Evolutionary conservation across 2,113 vertebrate genomes (phyloP).

Genomic region (Trematocara stigmaticum): DNA sequence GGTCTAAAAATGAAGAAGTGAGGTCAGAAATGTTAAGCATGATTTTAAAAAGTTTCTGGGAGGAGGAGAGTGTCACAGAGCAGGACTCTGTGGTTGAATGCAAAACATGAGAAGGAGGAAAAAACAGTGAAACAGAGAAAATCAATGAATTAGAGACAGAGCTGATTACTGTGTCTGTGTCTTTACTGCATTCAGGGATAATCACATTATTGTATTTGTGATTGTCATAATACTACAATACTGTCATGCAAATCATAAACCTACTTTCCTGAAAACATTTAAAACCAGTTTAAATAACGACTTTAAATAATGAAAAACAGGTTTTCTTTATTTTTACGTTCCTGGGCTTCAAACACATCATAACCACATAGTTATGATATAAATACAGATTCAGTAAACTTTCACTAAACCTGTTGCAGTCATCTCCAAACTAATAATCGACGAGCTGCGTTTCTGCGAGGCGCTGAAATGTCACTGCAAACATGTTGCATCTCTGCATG

Average conservation of each 20-base stretch:
- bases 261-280: accelerated
- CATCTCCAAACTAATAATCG: not conserved
- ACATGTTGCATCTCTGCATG: conserved; percentile 43
- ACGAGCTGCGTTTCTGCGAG: not conserved
- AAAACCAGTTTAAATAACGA: not conserved
- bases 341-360: not conserved
- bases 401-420: not conserved
- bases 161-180: accelerated
- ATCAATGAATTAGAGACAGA: not conserved
- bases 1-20: conserved; percentile 57
- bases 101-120: not conserved
- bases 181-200: not conserved
- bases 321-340: accelerated
- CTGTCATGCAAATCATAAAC: accelerated
- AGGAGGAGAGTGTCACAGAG: not conserved
- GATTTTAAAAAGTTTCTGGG: not conserved
- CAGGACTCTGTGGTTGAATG: not conserved
- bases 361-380: not conserved
- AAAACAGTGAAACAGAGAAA: not conserved
- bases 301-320: accelerated
- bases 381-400: not conserved
- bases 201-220: accelerated
- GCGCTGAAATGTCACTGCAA: conserved; percentile 33
- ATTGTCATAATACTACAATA: not conserved
- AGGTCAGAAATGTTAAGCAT: conserved; percentile 27